Conservation (phyloP, 2,113 vertebrate genomes). For the Lycocorax pyrrhopterus region DNA sequence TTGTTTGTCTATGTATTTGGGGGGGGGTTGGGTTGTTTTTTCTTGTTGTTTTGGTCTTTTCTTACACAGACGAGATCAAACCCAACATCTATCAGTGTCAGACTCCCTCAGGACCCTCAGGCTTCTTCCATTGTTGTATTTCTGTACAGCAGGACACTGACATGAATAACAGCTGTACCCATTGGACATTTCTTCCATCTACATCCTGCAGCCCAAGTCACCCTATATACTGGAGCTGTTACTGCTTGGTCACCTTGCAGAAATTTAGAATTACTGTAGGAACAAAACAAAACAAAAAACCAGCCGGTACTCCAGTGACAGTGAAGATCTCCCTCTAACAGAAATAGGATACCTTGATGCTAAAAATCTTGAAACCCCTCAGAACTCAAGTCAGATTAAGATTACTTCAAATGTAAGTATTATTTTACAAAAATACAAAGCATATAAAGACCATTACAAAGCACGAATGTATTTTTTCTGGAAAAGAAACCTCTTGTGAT, state of each 20-base stretch:
- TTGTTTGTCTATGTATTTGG: not conserved
- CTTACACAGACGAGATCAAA: not conserved
- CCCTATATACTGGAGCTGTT: not conserved
- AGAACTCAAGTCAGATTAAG: not conserved
- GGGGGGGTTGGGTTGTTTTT: no score
- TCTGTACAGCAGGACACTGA: not conserved
- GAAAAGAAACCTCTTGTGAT: not conserved
- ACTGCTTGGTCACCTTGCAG: not conserved
- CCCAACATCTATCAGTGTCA: not conserved
- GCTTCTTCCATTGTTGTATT: not conserved
- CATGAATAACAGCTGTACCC: not conserved
- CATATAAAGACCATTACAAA: not conserved
- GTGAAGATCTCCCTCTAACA: not conserved
- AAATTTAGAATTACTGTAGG: not conserved
- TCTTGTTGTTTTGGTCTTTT: not conserved
- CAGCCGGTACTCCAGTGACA: not conserved
- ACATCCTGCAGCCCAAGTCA: not conserved
- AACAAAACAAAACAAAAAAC: not conserved
- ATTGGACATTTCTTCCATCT: not conserved
- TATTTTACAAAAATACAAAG: not conserved
- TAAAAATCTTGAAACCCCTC: not conserved
- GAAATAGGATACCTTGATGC: not conserved
- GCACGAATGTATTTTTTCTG: not conserved
- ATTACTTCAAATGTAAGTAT: not conserved
- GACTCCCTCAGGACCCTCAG: not conserved